These are phyloP conservation scores for Serripes groenlandicus DNA, from an alignment of 2,888 invertebrate genomes.

Conservation along the genomic window DNA sequence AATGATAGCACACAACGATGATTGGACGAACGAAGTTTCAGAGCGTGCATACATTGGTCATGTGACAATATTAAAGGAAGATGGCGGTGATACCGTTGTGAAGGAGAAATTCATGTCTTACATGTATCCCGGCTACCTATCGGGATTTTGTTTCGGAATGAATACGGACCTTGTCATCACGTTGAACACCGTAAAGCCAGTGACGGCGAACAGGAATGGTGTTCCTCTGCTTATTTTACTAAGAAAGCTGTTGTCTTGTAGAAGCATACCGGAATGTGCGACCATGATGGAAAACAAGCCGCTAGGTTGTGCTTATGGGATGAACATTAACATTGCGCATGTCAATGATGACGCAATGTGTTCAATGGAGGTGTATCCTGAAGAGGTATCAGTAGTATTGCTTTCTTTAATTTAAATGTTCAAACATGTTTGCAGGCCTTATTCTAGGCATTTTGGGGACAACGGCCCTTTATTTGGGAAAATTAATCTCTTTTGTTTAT, in stretches of 20 bases:
- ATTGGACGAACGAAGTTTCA: conserved; percentile 43
- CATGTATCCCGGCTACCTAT: conserved; percentile 45
- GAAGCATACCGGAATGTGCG: conserved; percentile 32
- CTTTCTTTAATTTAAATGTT: too few species aligned
- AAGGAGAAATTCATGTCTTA: conserved; percentile 41
- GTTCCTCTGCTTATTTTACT: conserved; percentile 43
- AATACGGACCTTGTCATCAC: conserved; percentile 41
- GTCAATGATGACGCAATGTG: conserved; percentile 36
- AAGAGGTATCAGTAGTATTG: conserved; percentile 37
- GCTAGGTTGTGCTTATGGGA: conserved; percentile 48
- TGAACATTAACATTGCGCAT: conserved; percentile 48
- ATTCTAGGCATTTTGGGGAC: too few species aligned
- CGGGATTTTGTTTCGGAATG: conserved; percentile 54
- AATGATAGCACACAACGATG: conserved; percentile 53
- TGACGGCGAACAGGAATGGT: conserved; percentile 16
- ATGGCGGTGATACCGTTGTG: neutral
- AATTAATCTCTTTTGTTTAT: too few species aligned
- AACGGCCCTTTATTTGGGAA: too few species aligned
- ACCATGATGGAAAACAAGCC: conserved; percentile 36
- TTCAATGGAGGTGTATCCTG: conserved; percentile 46
- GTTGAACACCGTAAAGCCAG: conserved; percentile 38
- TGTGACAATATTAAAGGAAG: conserved; percentile 32
- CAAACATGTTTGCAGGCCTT: too few species aligned
- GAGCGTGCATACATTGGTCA: conserved; percentile 41
- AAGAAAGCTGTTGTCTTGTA: conserved; percentile 32